Conservation (phyloP, 30 jellyfish, hydroid and myxozoan genomes). For the Turritopsis dohrnii region DNA sequence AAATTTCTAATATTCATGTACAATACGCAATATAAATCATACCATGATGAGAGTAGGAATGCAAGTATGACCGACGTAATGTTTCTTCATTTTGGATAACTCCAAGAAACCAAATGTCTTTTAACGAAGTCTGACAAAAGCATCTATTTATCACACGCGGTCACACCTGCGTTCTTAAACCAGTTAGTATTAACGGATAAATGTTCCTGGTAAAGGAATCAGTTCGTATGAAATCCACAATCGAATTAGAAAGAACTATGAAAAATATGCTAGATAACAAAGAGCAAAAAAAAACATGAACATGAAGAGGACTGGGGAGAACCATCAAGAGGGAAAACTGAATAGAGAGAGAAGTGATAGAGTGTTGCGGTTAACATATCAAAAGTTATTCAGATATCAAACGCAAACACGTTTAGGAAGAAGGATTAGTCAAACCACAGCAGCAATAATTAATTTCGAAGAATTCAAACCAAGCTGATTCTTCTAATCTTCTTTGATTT, state of each 20-base stretch:
- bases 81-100: background rate
- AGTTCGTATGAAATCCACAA: background rate
- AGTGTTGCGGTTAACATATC: too few relatives aligned
- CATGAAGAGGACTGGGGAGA: background rate
- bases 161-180: too few relatives aligned
- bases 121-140: too few relatives aligned
- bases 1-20: background rate
- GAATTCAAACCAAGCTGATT: background rate
- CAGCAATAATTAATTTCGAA: background rate
- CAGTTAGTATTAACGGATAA: too few relatives aligned
- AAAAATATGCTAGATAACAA: background rate
- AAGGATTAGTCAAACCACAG: background rate
- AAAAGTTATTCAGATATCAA: too few relatives aligned
- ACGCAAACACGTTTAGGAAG: background rate
- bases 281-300: background rate
- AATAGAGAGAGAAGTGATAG: background rate
- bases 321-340: background rate
- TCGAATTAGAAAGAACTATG: background rate
- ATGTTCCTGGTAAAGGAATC: background rate
- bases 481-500: background rate
- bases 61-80: too few relatives aligned
- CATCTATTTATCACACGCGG: too few relatives aligned
- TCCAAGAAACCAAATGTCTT: background rate
- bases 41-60: too few relatives aligned
- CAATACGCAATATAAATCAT: too few relatives aligned